Percentiles rank a stretch among this genome's conserved stretches.
Evolutionary conservation across 2,113 vertebrate genomes (phyloP).

Genomic region (Rhinolophus sinicus): DNA sequence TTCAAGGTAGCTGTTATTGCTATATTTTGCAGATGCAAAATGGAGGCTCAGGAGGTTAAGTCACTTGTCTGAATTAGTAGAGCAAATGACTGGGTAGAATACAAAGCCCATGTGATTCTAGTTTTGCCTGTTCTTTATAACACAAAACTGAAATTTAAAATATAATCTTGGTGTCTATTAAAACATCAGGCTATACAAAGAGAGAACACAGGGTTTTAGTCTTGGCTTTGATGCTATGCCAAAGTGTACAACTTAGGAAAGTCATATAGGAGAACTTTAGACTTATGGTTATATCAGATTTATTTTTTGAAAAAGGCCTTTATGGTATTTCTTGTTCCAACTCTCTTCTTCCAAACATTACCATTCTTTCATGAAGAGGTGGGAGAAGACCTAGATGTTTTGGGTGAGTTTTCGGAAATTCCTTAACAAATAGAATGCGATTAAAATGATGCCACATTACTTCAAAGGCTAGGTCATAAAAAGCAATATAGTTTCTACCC

Average conservation of each 20-base stretch:
- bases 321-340: not conserved
- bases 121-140: not conserved
- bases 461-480: not conserved
- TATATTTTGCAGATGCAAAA: not conserved
- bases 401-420: not conserved
- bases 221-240: not conserved
- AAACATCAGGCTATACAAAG: not conserved
- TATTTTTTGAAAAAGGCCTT: not conserved
- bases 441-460: not conserved
- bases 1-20: not conserved
- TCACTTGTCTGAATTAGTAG: not conserved
- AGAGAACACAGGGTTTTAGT: not conserved
- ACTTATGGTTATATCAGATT: not conserved
- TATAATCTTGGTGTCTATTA: not conserved
- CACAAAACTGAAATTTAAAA: not conserved
- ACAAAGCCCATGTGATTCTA: not conserved
- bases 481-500: not conserved
- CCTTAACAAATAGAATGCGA: not conserved
- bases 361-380: not conserved
- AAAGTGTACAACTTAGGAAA: not conserved
- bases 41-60: not conserved
- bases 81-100: conserved; percentile 13
- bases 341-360: not conserved
- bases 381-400: not conserved
- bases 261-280: not conserved